A percentile compares a stretch with the other conserved stretches of the same genome.
phyloP scores from a whole-genome alignment of 2,797 vertebrate genomes.

The Phrynocephalus forsythii region DNA sequence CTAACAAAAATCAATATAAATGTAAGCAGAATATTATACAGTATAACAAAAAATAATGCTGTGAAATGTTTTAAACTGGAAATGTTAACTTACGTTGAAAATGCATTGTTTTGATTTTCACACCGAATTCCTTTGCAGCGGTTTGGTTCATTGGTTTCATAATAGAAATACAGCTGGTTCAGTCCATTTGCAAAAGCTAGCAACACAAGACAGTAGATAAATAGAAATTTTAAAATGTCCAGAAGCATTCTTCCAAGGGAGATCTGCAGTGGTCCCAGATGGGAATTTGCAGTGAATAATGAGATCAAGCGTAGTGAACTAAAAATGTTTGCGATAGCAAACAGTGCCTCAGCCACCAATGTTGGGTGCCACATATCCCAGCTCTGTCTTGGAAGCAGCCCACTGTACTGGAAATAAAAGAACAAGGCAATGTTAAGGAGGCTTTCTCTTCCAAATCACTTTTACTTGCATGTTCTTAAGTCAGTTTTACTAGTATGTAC shows the following conservation, averaged over 20 bases:
- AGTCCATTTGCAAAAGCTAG: conserved; percentile 97
- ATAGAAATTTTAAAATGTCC: conserved; percentile 98
- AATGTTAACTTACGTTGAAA: conserved; percentile 90
- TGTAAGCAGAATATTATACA: neutral
- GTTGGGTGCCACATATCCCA: conserved; percentile 99
- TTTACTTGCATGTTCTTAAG: neutral
- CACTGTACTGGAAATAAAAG: conserved; percentile 84
- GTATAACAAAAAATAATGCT: neutral
- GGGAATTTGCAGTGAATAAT: conserved; percentile 97
- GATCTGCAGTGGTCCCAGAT: conserved; percentile 97
- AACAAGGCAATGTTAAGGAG: conserved; percentile 53
- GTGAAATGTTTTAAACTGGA: neutral
- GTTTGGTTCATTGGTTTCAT: conserved; percentile 78
- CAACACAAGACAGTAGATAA: conserved; percentile 97
- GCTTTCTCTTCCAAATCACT: neutral
- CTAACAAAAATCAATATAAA: neutral
- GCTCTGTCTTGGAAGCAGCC: conserved; percentile 74
- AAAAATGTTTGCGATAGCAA: conserved; percentile 98
- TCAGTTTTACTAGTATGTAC: neutral
- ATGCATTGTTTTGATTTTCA: conserved; percentile 92
- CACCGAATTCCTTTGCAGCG: conserved; percentile 93
- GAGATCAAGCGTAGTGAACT: conserved; percentile 97
- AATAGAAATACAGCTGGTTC: conserved; percentile 97
- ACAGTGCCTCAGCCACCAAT: conserved; percentile 93
- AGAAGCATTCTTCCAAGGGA: conserved; percentile 97